Evolutionary conservation across 1,140 invertebrate species (phyloP).

Genomic region (Achatina immaculata): DNA sequence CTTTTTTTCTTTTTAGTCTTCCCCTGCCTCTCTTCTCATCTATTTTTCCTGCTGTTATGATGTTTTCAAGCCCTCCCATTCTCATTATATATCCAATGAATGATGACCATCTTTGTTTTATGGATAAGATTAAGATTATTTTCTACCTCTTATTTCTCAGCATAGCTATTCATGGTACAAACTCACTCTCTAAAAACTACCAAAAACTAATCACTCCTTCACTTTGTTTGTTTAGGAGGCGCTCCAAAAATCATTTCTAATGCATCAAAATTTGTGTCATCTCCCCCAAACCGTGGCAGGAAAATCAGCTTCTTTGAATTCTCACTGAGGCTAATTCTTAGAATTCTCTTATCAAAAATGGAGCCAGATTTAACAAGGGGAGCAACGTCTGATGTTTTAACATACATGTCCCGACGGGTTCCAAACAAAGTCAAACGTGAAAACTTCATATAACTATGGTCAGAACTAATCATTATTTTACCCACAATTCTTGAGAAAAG

Average conservation of each 20-base stretch:
- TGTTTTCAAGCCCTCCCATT: no score
- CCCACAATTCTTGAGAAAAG: background rate
- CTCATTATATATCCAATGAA: no score
- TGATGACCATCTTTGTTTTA: no score
- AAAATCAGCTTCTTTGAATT: conserved; percentile 1
- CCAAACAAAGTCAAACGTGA: conserved; percentile 13
- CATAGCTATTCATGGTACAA: no score
- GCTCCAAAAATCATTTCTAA: background rate
- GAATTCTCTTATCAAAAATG: background rate
- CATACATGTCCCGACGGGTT: conserved; percentile 1
- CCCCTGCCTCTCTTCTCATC: no score
- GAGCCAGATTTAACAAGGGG: background rate
- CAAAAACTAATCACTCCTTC: no score
- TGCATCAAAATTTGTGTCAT: background rate
- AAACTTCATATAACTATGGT: conserved; percentile 1
- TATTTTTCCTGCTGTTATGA: no score
- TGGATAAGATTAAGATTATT: no score
- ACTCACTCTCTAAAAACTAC: no score
- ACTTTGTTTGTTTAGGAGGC: no score
- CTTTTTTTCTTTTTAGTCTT: no score
- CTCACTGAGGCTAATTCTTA: background rate
- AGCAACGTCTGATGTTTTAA: background rate
- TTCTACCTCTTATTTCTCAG: no score
- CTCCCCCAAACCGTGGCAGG: background rate
- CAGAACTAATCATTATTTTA: conserved; percentile 12